Evolutionary conservation across 1,140 invertebrate species (phyloP), one percentile per base, ranked within the genome.

Genomic region (Druon quercuslanigerum): DNA sequence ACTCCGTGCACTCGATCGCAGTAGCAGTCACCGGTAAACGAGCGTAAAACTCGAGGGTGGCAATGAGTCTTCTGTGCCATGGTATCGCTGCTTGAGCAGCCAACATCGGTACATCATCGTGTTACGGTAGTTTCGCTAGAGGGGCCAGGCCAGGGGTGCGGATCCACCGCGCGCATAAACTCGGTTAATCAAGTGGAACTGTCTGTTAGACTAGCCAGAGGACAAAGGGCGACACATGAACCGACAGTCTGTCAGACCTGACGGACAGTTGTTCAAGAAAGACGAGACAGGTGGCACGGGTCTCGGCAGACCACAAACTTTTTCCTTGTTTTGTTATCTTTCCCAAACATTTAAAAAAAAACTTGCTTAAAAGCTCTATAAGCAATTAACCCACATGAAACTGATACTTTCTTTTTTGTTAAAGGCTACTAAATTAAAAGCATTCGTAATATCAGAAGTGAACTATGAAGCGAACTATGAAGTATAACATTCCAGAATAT

Each of bases 151-250:
- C 25, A 71, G 71, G 52, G 80, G 60, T 73, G 80, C 78, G 75
- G 71, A 83, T 84, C 80, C 82, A 85, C 86, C 85, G 85, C 85
- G 85, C 86, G 86, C 84, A 87, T 88, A 88, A 90, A 88, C 84
- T 85, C 79, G 86, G 86, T 90, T 89, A 90, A 90, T 90, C 88
- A 90, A 90, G 83, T 85, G 88, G 88, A 90, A 89, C 88, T 89
- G 86, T 87, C 85, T 83, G 87, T 79, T 81, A 79, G 80, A 77
- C 57, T 79, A 75, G 79, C 54, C 80, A 74, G 73, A 72, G 78
- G 80, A 81, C 80, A 83, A 83, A 84, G 82, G 52, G 73, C 56
- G 83, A 84, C 80, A 77, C 79, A 80, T 79, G 78, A 80, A 57
- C 74, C 46, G 73, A 73, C 79, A 76, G 79, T 73, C 56, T 77